Percentiles rank a stretch among this genome's conserved stretches.
These are phyloP conservation scores for Ambastaia sidthimunki DNA, from an alignment of 2,797 vertebrate species.

Conservation along the genomic window DNA sequence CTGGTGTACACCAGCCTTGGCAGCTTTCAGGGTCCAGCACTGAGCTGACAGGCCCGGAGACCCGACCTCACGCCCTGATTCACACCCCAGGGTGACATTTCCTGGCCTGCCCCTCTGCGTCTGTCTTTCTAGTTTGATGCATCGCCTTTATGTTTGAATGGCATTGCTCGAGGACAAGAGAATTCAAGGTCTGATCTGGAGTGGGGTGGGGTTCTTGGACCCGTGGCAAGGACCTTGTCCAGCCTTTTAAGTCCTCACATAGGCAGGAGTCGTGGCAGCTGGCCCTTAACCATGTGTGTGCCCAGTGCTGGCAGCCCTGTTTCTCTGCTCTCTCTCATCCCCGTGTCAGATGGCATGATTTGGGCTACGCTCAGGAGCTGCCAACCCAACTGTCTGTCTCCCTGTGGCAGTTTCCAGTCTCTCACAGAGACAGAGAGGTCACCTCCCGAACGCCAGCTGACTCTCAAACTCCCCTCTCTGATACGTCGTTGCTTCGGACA, in stretches of 20 bases:
- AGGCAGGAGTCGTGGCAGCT: conserved; percentile 48
- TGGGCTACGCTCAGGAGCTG: conserved; percentile 49
- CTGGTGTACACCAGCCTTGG: conserved; percentile 28
- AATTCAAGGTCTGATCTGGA: conserved; percentile 26
- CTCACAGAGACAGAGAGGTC: conserved; percentile 59
- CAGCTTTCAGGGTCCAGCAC: conserved; percentile 18
- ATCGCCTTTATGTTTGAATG: conserved; percentile 36
- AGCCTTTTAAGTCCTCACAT: conserved; percentile 46
- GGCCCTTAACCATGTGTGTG: conserved; percentile 51
- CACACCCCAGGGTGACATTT: conserved; percentile 35
- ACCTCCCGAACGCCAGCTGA: conserved; percentile 56
- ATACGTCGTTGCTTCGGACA: conserved; percentile 9
- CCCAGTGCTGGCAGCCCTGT: conserved; percentile 49
- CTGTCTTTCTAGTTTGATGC: conserved; percentile 31
- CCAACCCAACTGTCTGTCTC: conserved; percentile 60
- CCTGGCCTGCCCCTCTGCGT: conserved; percentile 14
- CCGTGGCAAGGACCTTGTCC: conserved; percentile 45
- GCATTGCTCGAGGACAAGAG: conserved; percentile 29
- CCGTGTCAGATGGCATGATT: conserved; percentile 61
- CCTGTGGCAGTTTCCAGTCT: conserved; percentile 55
- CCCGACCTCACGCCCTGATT: conserved; percentile 39
- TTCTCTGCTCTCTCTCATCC: conserved; percentile 53
- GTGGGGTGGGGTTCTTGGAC: conserved; percentile 22
- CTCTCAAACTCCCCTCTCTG: conserved; percentile 25
- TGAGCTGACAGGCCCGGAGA: conserved; percentile 18